These are phyloP conservation scores for Phataginus tetradactyla DNA, from an alignment of 2,797 vertebrate genomes.

Conservation along the genomic window DNA sequence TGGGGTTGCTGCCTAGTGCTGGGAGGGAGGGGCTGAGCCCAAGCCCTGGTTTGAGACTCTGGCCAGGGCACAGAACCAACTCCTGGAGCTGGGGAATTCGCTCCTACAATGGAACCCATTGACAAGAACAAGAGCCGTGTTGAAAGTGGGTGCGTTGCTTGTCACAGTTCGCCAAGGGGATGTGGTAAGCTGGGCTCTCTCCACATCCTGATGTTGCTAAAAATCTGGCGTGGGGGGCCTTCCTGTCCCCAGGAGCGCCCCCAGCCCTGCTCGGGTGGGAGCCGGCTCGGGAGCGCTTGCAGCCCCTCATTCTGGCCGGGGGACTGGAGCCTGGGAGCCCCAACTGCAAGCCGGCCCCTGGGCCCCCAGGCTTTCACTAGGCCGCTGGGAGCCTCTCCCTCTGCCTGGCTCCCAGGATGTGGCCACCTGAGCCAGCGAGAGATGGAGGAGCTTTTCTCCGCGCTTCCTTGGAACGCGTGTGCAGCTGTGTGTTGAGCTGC, in stretches of 20 bases:
- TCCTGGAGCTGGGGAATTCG: background rate
- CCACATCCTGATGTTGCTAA: slow-evolving; percentile 64
- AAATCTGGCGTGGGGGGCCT: slow-evolving; percentile 39
- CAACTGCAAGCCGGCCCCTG: background rate
- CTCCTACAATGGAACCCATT: slow-evolving; percentile 74
- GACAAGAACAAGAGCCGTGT: slow-evolving; percentile 59
- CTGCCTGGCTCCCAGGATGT: background rate
- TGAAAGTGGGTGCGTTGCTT: slow-evolving; percentile 66
- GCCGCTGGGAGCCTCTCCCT: background rate
- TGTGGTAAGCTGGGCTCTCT: slow-evolving; percentile 67
- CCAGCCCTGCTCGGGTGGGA: background rate
- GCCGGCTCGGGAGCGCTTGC: fast-evolving
- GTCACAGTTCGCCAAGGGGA: slow-evolving; percentile 65
- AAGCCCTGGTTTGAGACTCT: background rate
- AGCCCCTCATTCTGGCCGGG: background rate
- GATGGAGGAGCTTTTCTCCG: background rate
- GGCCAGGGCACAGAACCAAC: slow-evolving; percentile 65
- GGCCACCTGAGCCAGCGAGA: background rate
- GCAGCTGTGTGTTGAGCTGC: background rate
- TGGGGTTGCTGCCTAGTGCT: background rate
- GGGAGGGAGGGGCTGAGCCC: background rate
- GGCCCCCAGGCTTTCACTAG: fast-evolving
- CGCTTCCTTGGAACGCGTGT: background rate
- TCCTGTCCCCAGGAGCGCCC: slow-evolving; percentile 29
- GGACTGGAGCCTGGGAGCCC: background rate